Conservation (phyloP, 2,888 invertebrate genomes). For the Marronus borbonicus region DNA sequence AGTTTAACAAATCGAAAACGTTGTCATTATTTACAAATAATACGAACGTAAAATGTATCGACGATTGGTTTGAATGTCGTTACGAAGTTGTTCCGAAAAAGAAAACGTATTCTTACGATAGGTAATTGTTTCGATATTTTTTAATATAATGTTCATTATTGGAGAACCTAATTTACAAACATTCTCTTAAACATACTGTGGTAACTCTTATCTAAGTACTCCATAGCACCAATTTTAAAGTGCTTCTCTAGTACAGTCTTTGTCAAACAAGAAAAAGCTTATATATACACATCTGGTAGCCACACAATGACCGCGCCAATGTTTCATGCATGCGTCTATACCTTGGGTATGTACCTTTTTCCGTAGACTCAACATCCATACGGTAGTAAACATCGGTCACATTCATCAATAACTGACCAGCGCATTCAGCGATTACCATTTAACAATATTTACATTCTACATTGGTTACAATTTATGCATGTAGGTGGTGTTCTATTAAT, state of each 20-base stretch:
- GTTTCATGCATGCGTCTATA: constrained; percentile 7
- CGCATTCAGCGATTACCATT: constrained; percentile 54
- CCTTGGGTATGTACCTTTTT: constrained; percentile 38
- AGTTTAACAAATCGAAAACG: constrained; percentile 8
- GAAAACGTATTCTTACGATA: too few relatives aligned
- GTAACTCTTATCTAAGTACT: too few relatives aligned
- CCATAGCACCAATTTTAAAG: too few relatives aligned
- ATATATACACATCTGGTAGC: not conserved
- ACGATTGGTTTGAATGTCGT: not conserved
- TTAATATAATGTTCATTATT: too few relatives aligned
- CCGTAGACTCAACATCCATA: constrained; percentile 55
- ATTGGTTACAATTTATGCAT: constrained; percentile 52
- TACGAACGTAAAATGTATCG: not conserved
- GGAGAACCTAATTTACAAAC: too few relatives aligned
- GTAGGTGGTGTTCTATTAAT: constrained; percentile 52
- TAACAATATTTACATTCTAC: constrained; percentile 49
- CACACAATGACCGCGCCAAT: constrained; percentile 32
- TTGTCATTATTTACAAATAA: constrained; percentile 9
- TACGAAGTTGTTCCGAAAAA: too few relatives aligned
- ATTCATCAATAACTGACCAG: constrained; percentile 56
- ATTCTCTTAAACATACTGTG: too few relatives aligned
- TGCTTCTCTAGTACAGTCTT: too few relatives aligned
- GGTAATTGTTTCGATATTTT: too few relatives aligned
- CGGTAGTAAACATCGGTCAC: constrained; percentile 53
- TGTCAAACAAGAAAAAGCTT: too few relatives aligned